A percentile compares a stretch with the other conserved stretches of the same genome.
phyloP scores from a whole-genome alignment of 2,888 invertebrate genomes.

The Lamellibrachia columna region DNA sequence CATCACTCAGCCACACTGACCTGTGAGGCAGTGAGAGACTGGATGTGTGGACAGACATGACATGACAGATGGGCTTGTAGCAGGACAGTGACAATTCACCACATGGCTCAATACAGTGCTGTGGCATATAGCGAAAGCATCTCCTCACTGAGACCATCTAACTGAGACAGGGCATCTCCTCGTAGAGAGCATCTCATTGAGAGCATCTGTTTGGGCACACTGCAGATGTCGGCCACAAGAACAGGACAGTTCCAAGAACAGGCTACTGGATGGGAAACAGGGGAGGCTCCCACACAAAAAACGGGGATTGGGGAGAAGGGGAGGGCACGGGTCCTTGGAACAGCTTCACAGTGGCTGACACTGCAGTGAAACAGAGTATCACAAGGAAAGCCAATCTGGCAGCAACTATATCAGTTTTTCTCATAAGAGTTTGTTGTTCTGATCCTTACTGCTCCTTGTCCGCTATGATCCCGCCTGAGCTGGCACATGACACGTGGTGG shows the following conservation, averaged over 20 bases:
- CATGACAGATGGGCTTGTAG: background rate
- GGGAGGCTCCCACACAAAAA: background rate
- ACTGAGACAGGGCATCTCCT: too few relatives aligned
- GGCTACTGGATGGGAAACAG: background rate
- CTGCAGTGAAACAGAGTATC: background rate
- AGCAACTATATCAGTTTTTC: background rate
- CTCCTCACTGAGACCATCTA: too few relatives aligned
- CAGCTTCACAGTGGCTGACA: too few relatives aligned
- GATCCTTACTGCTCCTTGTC: too few relatives aligned
- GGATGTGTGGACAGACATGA: background rate
- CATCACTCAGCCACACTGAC: background rate
- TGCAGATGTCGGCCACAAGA: background rate
- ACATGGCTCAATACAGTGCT: too few relatives aligned
- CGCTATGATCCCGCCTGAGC: too few relatives aligned
- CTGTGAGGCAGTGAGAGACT: background rate
- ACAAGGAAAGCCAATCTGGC: background rate
- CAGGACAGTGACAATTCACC: background rate
- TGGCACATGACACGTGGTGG: too few relatives aligned
- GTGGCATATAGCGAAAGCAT: too few relatives aligned
- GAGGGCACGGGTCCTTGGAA: background rate
- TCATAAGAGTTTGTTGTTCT: background rate
- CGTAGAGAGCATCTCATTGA: too few relatives aligned
- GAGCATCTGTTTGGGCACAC: background rate
- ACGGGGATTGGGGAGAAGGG: background rate
- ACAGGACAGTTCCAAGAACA: background rate